A percentile compares a stretch with the other conserved stretches of the same genome.
Evolutionary conservation across 2,113 vertebrate genomes (phyloP).

Genomic region (Pantherophis guttatus): DNA sequence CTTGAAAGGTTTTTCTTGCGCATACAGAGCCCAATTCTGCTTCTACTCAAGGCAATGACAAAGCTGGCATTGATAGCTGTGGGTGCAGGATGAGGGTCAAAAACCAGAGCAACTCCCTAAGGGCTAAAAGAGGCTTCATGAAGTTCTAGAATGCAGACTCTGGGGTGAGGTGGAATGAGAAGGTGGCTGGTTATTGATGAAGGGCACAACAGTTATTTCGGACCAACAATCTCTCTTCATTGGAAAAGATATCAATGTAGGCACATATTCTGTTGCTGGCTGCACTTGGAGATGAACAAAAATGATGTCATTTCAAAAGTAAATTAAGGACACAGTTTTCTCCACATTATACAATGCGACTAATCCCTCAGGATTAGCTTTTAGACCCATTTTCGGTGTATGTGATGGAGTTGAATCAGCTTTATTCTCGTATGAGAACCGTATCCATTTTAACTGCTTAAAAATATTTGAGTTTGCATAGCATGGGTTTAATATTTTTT

Average conservation of each 20-base stretch:
- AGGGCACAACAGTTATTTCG: neutral
- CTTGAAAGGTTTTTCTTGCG: slow-evolving; percentile 52
- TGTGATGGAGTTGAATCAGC: neutral
- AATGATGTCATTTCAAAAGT: neutral
- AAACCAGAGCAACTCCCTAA: neutral
- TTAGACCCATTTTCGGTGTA: neutral
- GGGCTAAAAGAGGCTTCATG: neutral
- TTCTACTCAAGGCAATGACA: slow-evolving; percentile 19
- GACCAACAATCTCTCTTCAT: neutral
- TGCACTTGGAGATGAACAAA: neutral
- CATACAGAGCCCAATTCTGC: slow-evolving; percentile 10
- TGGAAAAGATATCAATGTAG: neutral
- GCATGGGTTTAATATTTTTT: neutral
- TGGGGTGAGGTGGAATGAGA: neutral
- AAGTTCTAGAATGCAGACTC: slow-evolving; percentile 19
- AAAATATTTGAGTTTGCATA: neutral
- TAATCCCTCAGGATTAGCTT: neutral
- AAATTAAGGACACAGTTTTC: neutral
- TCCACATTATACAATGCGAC: neutral
- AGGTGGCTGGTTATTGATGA: neutral
- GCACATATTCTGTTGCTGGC: neutral
- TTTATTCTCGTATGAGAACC: neutral
- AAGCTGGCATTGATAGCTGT: slow-evolving; percentile 49
- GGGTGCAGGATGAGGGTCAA: slow-evolving; percentile 16
- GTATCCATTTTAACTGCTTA: neutral